Evolutionary conservation across 1,140 invertebrate genomes (phyloP), one percentile per base, ranked within the genome.

Genomic region (Manduca sexta): DNA sequence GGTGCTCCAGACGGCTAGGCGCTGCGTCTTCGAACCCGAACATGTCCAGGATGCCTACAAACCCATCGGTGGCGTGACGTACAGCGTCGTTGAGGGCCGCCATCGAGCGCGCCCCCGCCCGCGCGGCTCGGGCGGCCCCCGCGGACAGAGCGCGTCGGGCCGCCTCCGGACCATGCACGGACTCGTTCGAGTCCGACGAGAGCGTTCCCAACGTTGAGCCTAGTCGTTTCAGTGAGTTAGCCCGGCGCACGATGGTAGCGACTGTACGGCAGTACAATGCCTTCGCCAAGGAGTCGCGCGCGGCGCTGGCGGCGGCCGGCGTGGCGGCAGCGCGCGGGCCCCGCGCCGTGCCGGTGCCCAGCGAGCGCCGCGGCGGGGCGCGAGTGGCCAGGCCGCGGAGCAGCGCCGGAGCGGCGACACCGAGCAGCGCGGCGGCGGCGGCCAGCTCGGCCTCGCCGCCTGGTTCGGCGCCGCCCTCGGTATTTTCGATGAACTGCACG

Each of bases 41-140:
- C 96, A 98, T 97, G 71, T 97, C 96, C 39, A 98, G 86, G 63
- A 97, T 97, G 10, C 96, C 96, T 58, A 98, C 97, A 76, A 97
- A 97, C 2, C 95, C 95, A 74, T 97, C 95, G 0, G 95, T 97
- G n/a, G 95, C 95, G 85, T 97, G 95, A 45, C 95, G 86, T 15
- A 97, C 95, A 0, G 94, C 95, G 73, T 96, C 96, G 81, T 97
- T 97, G 8, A 97, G 84, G 0, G 94, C 95, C 0, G 94, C 92
- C 95, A 97, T 96, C 21, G 94, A 95, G 75, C 95, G 94, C 15
- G 94, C 95, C n/a, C 95, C 94, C 3, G 93, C 93, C 30, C 43
- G 43, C 30, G 43, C 16, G 7, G 14, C 43, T 3, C 93, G 26
- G 3, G 30, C 43, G 0, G 29, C 89, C 89, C 61, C 89, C 88